Conservation (phyloP, 2,888 invertebrate genomes). For the Calameuta filiformis region DNA sequence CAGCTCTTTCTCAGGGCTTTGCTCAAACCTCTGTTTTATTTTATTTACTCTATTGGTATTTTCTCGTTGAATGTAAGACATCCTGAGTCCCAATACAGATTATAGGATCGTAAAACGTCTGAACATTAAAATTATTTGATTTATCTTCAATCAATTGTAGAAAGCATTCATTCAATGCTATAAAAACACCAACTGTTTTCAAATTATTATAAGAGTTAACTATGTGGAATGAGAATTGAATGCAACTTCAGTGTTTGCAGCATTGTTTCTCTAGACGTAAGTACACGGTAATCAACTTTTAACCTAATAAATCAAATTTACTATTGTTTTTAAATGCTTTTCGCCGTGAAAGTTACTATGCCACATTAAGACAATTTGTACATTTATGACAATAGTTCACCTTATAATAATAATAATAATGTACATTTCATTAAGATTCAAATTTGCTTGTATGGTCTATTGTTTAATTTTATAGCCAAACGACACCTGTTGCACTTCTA, state of each 20-base stretch:
- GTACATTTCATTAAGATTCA: not conserved
- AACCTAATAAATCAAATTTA: not conserved
- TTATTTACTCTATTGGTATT: slow-evolving; percentile 71
- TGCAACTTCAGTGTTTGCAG: not conserved
- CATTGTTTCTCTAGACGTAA: not conserved
- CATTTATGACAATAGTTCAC: not conserved
- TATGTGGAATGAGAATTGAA: not conserved
- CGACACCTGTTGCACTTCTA: not conserved
- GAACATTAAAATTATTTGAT: slow-evolving; percentile 5
- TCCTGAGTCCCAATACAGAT: not conserved
- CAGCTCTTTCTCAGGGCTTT: slow-evolving; percentile 46
- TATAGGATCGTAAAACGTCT: not conserved
- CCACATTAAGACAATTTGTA: not conserved
- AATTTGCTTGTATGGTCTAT: too few species aligned
- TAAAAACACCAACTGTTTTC: not conserved
- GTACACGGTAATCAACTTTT: not conserved
- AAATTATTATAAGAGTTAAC: not conserved
- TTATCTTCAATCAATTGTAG: not conserved
- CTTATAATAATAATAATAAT: not conserved
- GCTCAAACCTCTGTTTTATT: slow-evolving; percentile 75
- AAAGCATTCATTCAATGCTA: not conserved
- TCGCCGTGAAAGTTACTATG: not conserved
- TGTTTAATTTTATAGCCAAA: not conserved
- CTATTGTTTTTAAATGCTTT: not conserved
- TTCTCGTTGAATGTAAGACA: slow-evolving; percentile 42